A percentile compares a stretch with the other conserved stretches of the same genome.
Conservation (phyloP, 2,888 invertebrate species). For the Andrena haemorrhoa region DNA sequence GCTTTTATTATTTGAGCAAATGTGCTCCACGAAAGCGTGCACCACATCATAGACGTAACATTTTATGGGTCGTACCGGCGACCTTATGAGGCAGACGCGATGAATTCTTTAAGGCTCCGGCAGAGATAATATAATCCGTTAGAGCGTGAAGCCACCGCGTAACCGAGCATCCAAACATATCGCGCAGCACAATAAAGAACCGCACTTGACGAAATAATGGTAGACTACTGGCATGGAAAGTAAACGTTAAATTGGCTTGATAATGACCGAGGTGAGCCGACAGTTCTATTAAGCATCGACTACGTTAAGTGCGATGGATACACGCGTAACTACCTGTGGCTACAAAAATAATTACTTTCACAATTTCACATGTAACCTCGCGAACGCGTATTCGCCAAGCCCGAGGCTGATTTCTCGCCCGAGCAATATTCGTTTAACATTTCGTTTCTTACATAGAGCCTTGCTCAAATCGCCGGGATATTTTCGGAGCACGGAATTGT, state of each 20-base stretch:
- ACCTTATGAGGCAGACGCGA: slow-evolving; percentile 66
- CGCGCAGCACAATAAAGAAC: slow-evolving; percentile 63
- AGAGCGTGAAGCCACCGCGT: slow-evolving; percentile 47
- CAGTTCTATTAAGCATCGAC: slow-evolving; percentile 68
- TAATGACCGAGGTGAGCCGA: slow-evolving; percentile 72
- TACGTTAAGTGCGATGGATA: slow-evolving; percentile 39
- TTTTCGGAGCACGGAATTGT: neutral
- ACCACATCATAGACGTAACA: slow-evolving; percentile 68
- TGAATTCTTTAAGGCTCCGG: slow-evolving; percentile 60
- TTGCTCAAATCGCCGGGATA: neutral
- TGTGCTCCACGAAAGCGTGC: slow-evolving; percentile 55
- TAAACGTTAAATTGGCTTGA: slow-evolving; percentile 68
- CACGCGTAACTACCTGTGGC: slow-evolving; percentile 32
- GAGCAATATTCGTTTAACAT: neutral
- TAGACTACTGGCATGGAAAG: slow-evolving; percentile 58
- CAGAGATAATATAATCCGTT: slow-evolving; percentile 71
- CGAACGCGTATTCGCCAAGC: slow-evolving; percentile 21
- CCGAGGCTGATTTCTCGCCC: neutral
- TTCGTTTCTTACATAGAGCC: no score
- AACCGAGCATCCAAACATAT: slow-evolving; percentile 59
- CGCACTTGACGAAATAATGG: slow-evolving; percentile 68
- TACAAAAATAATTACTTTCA: slow-evolving; percentile 63
- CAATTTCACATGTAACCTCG: slow-evolving; percentile 46
- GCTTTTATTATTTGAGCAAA: slow-evolving; percentile 66
- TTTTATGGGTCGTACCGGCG: slow-evolving; percentile 70